Base-by-base conservation (phyloP, 2,888 invertebrate genomes). In the Zhuqinia jingwanae region DNA sequence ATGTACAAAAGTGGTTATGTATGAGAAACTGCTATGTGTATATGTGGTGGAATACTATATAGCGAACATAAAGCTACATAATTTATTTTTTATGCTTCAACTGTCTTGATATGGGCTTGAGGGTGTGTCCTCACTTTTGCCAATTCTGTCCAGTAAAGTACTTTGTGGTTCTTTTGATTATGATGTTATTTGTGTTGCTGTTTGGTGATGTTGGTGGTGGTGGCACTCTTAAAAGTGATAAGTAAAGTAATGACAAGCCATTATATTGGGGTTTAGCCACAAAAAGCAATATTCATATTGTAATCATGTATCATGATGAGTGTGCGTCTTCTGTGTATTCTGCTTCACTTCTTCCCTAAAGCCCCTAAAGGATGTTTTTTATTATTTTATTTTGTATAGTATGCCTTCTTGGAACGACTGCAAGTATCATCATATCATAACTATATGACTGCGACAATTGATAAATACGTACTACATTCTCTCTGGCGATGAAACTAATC, bases 101-200 rank as follows among this genome's bases (percentile, higher is more conserved):
- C 25, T 47, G 56, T 70, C 81, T 81, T 42, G 70, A 81, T 81
- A 58, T 81, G 81, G 81, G 5, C 25, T 81, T 81, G 70, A 70
- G 81, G 81, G 81, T 56, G 81, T 81, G 81, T 81, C 70, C 81
- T 50, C 58, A 25, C 36, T 81, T 79, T 81, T 73, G 81, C 81
- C 81, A 81, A 81, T 81, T 81, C 81, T 81, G 81, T 81, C 81
- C 81, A 81, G 81, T 20, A 56, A 81, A 78, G 58, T 77, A 58
- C 70, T 73, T 73, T 22, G 45, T 50, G 70, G 15, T 63, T 63
- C 30, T 58, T 58, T 30, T 15, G 5, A 30, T 25, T 63, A n/a
- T 63, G 63, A 63, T n/a, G 17, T 17, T 15, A 13, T 25, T 60
- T 17, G 25, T 60, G 58, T 25, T 60, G 58, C 25, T 25, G 63